Conservation (phyloP, 2,113 vertebrate genomes). For the Spheniscus mendiculus region DNA sequence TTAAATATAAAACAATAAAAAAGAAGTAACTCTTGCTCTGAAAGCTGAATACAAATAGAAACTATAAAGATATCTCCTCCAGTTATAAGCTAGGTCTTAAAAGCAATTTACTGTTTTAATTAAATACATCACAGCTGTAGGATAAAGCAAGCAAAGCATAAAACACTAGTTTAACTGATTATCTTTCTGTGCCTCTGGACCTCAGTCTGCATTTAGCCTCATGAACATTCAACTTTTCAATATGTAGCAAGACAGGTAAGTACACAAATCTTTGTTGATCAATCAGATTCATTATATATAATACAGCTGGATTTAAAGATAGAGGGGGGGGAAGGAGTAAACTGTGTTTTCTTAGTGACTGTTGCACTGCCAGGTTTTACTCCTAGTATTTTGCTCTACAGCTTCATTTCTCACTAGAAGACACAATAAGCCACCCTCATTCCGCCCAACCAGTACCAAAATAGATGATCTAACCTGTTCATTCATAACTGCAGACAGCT, state of each 20-base stretch:
- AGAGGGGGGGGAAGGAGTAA: background rate
- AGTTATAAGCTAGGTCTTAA: background rate
- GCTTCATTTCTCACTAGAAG: background rate
- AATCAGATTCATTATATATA: background rate
- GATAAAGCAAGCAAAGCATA: background rate
- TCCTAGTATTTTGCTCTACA: background rate
- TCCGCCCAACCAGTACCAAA: background rate
- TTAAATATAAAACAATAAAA: background rate
- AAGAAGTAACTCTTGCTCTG: background rate
- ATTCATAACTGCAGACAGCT: conserved; percentile 93
- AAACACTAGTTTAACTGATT: background rate
- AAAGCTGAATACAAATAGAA: background rate
- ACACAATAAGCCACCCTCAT: background rate
- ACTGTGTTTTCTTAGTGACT: background rate
- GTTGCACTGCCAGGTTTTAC: background rate
- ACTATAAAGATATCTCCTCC: background rate
- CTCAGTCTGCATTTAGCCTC: background rate
- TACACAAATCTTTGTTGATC: background rate
- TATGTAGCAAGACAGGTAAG: background rate
- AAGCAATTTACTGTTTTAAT: conserved; percentile 39
- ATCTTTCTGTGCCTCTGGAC: background rate
- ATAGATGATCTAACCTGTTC: conserved; percentile 84
- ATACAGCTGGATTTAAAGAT: background rate
- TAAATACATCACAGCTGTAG: background rate
- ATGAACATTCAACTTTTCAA: background rate